Base-by-base conservation (phyloP, 2,888 invertebrate species). In the Oligia latruncula region DNA sequence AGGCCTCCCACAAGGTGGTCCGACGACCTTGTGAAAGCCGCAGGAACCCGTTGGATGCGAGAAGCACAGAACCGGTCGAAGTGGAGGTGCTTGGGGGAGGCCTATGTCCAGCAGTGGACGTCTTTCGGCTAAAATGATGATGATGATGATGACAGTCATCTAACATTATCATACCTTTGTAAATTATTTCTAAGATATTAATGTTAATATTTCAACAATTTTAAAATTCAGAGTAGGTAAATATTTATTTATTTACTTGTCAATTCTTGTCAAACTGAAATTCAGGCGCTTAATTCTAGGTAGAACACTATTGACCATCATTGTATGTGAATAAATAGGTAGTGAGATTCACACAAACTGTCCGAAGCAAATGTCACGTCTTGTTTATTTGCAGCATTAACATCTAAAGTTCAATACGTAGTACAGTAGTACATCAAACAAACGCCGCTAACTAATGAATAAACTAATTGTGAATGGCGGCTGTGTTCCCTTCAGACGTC, bases 401-500 rank as follows among this genome's bases (percentile, higher is more conserved):
- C n/a, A 17, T 9, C 6, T n/a, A 40, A 23, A 20, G 11, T 9
- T 64, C 35, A 60, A 80, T 68, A 71, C 43, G 20, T 29, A 40
- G 40, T 13, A 29, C 29, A 29, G 29, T 46, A 62, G 64, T 67
- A 40, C 13, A 62, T 55, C 23, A 15, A 17, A 67, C 15, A 58
- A 85, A 72, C 29, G 64, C 29, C 23, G 5, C 71, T 29, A 60
- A 64, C 77, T 85, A 83, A 83, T 84, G 62, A 80, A 71, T 75
- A 68, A 84, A 71, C 64, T 81, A 83, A 85, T 85, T 85, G 60
- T 67, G 52, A 77, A 72, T 62, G 71, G 64, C 64, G 23, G 49
- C 1, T 55, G 40, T 52, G 64, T 77, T 68, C 15, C 43, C n/a
- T 71, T 85, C 40, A 29, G 52, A 68, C 77, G 77, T 85, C 85